Base-by-base conservation (phyloP, 2,113 vertebrate genomes). In the Lagenorhynchus albirostris region DNA sequence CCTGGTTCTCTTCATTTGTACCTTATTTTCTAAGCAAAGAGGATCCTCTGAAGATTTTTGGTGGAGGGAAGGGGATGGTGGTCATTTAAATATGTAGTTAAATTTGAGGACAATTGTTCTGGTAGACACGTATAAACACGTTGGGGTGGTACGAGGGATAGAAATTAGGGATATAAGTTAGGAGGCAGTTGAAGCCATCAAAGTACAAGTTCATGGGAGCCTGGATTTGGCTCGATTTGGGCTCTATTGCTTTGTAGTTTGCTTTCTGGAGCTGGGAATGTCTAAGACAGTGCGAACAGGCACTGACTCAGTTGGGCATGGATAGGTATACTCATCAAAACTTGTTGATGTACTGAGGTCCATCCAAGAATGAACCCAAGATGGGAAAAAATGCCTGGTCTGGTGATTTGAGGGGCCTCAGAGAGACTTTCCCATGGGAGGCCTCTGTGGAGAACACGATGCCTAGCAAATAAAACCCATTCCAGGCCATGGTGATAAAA, bases 21-120 rank as follows among this genome's bases (percentile, higher is more conserved):
- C 67, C 33, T 89, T 86, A 44, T 65, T 95, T 76, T 90, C 50
- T 68, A 95, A 97, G 38, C 53, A 94, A 90, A 94, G 74, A 86
- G 9, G 18, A 89, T 83, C 63, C 31, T 79, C 36, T 68, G 38
- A 84, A 60, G 50, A 76, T 44, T 87, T 74, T 87, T 58, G 31
- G 55, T 88, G 10, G 41, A 63, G 41, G 44, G 31, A 67, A 86
- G 53, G 44, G 31, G 38, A 36, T 71, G 23, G 58, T 13, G 60
- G 29, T 12, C 29, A 81, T 81, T 94, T 80, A 63, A 88, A 36
- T 63, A 18, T 33, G 4, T 44, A 85, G 31, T 89, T 68, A 50
- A 65, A 67, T 83, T 74, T 58, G n/a, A 89, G 38, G 67, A 55
- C 53, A 50, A 0, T 62, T 77, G 38, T 44, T 81, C 29, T 91